These are phyloP conservation scores for Amphipyra berbera DNA, from an alignment of 2,888 invertebrate genomes.

Conservation along the genomic window DNA sequence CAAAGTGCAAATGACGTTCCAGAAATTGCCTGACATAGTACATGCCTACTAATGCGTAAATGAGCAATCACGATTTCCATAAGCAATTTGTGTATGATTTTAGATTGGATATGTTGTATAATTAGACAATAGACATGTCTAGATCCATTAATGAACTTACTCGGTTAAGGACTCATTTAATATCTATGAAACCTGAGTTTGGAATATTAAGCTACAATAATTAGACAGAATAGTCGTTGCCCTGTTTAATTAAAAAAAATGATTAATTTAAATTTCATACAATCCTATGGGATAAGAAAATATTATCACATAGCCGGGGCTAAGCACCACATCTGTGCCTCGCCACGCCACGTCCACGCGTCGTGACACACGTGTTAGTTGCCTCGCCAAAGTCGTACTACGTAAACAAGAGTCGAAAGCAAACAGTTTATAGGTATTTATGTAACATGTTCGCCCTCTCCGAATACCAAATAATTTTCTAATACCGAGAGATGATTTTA, in stretches of 20 bases:
- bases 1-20: conserved; percentile 45
- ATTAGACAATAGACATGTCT: neutral
- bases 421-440: conserved; percentile 57
- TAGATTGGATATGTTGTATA: conserved; percentile 19
- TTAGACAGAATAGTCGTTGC: neutral
- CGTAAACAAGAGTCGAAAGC: conserved; percentile 46
- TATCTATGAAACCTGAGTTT: neutral
- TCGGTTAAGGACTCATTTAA: neutral
- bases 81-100: conserved; percentile 26
- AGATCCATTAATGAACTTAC: neutral
- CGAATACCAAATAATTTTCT: conserved; percentile 43
- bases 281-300: neutral
- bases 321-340: conserved; percentile 9
- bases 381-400: conserved; percentile 45
- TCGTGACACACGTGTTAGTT: conserved; percentile 28
- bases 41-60: conserved; percentile 26
- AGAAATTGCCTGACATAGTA: conserved; percentile 32
- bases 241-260: too few species aligned
- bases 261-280: too few species aligned
- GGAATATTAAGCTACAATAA: neutral
- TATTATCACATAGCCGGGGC: conserved; percentile 2
- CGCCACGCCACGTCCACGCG: conserved; percentile 34
- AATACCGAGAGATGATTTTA: conserved; percentile 41
- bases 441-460: conserved; percentile 35
- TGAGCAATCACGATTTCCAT: conserved; percentile 38